These are phyloP conservation scores for Poeciliopsis retropinna DNA, from an alignment of 2,113 vertebrate genomes.

Conservation along the genomic window DNA sequence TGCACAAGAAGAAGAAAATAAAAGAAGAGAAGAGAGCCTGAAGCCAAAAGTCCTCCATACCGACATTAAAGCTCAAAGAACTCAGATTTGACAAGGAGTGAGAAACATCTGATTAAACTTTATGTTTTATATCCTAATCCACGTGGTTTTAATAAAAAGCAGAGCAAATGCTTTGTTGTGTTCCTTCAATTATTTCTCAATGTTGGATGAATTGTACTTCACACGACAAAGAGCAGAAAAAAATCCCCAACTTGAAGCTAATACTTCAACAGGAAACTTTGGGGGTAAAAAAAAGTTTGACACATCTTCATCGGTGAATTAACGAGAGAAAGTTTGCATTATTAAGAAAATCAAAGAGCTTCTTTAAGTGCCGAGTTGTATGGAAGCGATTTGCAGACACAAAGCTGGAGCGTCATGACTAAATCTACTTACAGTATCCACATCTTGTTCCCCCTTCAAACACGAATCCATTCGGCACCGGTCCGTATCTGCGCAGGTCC, in stretches of 20 bases:
- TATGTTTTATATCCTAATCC: neutral
- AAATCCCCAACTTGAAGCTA: neutral
- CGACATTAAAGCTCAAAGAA: too few species aligned
- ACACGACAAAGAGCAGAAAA: neutral
- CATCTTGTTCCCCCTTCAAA: conserved; percentile 98
- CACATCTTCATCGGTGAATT: neutral
- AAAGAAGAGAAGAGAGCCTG: too few species aligned
- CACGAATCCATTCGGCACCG: conserved; percentile 92
- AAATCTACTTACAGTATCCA: conserved; percentile 90
- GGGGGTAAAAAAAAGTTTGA: neutral
- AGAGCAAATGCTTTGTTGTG: neutral
- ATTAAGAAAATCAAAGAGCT: neutral
- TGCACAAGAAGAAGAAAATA: too few species aligned
- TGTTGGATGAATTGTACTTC: neutral
- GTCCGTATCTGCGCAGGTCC: conserved; percentile 93
- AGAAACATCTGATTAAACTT: too few species aligned
- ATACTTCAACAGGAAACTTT: neutral
- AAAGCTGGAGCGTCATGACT: neutral
- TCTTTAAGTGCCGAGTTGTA: neutral
- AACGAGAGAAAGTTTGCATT: neutral
- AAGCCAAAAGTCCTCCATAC: too few species aligned
- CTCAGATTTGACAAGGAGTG: too few species aligned
- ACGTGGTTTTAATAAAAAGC: neutral
- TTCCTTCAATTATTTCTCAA: neutral
- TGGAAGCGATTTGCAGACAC: neutral